Conservation (phyloP, 2,113 vertebrate genomes). For the Misgurnus mizolepis region DNA sequence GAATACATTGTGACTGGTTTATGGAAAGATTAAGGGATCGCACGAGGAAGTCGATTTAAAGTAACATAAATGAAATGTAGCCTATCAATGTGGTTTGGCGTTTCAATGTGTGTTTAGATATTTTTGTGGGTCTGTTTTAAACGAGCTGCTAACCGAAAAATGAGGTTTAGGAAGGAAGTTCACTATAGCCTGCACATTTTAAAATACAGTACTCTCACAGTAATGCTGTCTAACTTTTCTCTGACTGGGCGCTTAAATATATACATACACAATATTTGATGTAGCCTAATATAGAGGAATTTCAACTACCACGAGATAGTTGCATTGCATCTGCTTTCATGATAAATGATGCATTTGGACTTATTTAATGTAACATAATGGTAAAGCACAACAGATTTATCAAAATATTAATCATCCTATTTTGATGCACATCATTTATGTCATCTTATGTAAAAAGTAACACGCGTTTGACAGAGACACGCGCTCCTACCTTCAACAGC, state of each 20-base stretch:
- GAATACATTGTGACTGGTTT: too few relatives aligned
- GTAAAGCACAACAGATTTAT: not conserved
- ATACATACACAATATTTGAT: not conserved
- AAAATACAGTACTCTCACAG: not conserved
- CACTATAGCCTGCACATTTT: too few relatives aligned
- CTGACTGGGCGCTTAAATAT: not conserved
- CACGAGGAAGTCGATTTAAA: not conserved
- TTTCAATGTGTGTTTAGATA: not conserved
- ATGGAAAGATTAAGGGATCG: too few relatives aligned
- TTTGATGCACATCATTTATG: not conserved
- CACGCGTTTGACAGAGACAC: conserved; percentile 29
- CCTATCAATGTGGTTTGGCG: too few relatives aligned
- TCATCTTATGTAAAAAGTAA: not conserved
- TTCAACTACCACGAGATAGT: not conserved
- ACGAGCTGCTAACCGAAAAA: not conserved
- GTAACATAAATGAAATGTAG: not conserved
- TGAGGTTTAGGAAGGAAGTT: not conserved
- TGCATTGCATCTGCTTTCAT: conserved; percentile 27
- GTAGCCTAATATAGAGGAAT: not conserved
- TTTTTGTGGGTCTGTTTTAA: not conserved
- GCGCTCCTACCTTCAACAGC: conserved; percentile 74
- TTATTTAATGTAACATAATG: not conserved
- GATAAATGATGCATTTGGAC: not conserved
- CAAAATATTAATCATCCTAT: not conserved
- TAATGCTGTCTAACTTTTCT: conserved; percentile 3